These are phyloP conservation scores for Electrona antarctica DNA, from an alignment of 2,113 vertebrate genomes.

Conservation along the genomic window DNA sequence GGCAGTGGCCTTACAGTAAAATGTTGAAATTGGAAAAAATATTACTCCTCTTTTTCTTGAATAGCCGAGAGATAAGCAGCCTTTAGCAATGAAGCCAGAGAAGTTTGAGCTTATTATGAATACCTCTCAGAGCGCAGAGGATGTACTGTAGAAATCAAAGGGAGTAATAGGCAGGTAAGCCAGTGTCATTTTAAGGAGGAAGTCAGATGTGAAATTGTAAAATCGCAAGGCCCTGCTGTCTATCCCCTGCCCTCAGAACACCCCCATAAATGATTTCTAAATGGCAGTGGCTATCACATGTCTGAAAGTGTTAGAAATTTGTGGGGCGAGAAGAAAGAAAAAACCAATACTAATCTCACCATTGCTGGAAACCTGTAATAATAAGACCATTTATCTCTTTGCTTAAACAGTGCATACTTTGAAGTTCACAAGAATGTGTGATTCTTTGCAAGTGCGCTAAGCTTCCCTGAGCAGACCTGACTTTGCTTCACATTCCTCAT, in stretches of 20 bases:
- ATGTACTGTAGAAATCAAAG: conserved; percentile 79
- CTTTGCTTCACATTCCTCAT: conserved; percentile 68
- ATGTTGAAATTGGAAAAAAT: conserved; percentile 80
- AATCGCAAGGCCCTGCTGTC: conserved; percentile 71
- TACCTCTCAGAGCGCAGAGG: conserved; percentile 78
- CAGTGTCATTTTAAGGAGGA: conserved; percentile 81
- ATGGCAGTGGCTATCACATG: conserved; percentile 69
- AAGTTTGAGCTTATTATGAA: conserved; percentile 82
- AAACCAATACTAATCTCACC: conserved; percentile 68
- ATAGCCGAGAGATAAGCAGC: conserved; percentile 79
- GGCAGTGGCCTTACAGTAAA: conserved; percentile 65
- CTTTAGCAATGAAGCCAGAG: conserved; percentile 76
- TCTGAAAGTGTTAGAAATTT: conserved; percentile 61
- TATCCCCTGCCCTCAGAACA: conserved; percentile 71
- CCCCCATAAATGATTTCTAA: conserved; percentile 73
- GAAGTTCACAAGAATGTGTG: conserved; percentile 69
- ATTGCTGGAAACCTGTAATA: conserved; percentile 65
- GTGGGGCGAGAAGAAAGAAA: conserved; percentile 53
- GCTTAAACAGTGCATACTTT: conserved; percentile 65
- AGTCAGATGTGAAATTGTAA: conserved; percentile 86
- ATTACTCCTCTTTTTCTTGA: conserved; percentile 73
- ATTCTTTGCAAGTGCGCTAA: conserved; percentile 59
- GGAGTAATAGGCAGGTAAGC: conserved; percentile 76
- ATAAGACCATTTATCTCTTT: conserved; percentile 65
- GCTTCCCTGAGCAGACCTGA: conserved; percentile 49